Percentiles rank a stretch among this genome's conserved stretches.
These are phyloP conservation scores for Stenopsyche tienmushanensis DNA, from an alignment of 1,140 invertebrate species.

Conservation along the genomic window DNA sequence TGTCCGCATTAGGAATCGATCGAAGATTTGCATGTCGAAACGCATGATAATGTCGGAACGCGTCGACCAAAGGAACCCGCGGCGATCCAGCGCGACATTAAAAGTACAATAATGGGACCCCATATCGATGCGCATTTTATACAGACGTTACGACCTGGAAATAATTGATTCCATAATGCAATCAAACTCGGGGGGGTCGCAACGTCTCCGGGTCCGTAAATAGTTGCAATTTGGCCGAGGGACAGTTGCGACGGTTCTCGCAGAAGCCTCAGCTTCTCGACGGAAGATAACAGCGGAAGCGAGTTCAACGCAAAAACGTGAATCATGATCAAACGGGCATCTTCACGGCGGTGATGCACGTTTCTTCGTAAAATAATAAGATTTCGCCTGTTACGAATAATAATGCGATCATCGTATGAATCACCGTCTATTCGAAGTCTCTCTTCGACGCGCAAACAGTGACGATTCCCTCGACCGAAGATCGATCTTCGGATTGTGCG, in stretches of 20 bases:
- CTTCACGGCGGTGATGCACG: too few relatives aligned
- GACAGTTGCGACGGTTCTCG: neutral
- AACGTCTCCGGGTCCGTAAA: neutral
- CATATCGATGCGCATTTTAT: constrained; percentile 33
- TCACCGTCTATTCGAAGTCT: too few relatives aligned
- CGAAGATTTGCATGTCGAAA: neutral
- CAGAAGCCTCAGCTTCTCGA: constrained; percentile 11
- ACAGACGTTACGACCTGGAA: constrained; percentile 35
- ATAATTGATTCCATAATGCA: constrained; percentile 42
- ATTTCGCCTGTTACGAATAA: too few relatives aligned
- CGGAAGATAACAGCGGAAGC: neutral
- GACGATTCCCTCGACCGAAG: too few relatives aligned
- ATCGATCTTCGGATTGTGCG: too few relatives aligned
- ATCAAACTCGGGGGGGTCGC: constrained; percentile 31
- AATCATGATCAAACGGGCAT: too few relatives aligned
- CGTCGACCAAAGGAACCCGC: neutral
- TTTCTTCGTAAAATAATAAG: too few relatives aligned
- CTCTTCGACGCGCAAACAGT: too few relatives aligned
- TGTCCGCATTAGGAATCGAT: neutral
- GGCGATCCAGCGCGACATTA: neutral
- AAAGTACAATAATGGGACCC: constrained; percentile 1
- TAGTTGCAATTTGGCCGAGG: neutral
- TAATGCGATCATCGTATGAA: too few relatives aligned
- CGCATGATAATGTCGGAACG: neutral
- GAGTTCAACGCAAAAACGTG: too few relatives aligned